Evolutionary conservation across 1,140 invertebrate genomes (phyloP).

Genomic region (Ridgeia piscesae): DNA sequence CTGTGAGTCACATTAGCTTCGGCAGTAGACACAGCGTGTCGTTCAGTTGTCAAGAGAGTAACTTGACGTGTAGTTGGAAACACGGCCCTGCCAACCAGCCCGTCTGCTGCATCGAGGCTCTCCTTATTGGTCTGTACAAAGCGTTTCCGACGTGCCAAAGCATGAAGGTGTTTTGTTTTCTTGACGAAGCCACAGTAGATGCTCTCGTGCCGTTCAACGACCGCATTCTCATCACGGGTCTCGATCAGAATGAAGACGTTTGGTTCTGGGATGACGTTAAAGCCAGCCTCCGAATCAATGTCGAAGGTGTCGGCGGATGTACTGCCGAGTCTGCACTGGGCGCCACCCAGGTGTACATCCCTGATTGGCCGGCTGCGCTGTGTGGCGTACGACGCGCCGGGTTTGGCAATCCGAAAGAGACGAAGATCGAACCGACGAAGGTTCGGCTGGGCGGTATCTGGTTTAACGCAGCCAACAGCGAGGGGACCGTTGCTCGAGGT

Average conservation of each 20-base stretch:
- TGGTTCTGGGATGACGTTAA: not conserved
- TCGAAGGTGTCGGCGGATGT: not conserved
- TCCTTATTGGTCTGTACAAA: not conserved
- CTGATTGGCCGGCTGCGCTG: not conserved
- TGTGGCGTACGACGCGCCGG: not conserved
- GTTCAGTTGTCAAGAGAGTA: not conserved
- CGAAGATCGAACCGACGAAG: not conserved
- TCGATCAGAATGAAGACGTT: not conserved
- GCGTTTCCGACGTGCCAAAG: not conserved
- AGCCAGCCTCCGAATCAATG: not conserved
- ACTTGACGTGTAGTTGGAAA: not conserved
- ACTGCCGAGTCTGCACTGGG: not conserved
- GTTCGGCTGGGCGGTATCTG: not conserved
- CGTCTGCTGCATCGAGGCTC: not conserved
- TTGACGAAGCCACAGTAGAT: not conserved
- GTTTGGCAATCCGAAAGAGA: not conserved
- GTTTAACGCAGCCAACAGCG: not conserved
- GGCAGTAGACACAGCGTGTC: not conserved
- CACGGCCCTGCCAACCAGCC: not conserved
- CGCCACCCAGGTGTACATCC: not conserved
- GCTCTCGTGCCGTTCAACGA: not conserved
- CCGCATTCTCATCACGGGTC: not conserved
- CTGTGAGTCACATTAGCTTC: not conserved
- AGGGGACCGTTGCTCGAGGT: not conserved
- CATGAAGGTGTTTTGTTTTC: not conserved